Evolutionary conservation across 2,797 vertebrate species (phyloP), one percentile per base, ranked within the genome.

Genomic region (Poecilia gillii): DNA sequence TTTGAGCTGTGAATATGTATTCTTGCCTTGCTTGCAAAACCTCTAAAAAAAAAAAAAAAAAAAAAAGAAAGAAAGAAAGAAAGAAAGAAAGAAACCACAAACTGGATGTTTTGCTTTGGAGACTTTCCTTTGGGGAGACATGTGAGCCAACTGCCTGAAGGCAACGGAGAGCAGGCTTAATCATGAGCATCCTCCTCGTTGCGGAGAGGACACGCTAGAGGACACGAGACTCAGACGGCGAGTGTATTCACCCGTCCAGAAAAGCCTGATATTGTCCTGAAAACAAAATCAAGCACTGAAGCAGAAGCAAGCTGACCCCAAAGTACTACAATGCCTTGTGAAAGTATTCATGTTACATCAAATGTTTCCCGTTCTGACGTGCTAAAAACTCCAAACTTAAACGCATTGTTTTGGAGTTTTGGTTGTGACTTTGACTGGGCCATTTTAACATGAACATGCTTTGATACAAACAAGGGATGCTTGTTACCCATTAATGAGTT

Each of bases 121-220:
- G 82, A 53, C 59, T 88, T 84, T 87, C 75, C 57, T 86, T 75
- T 77, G 71, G 76, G 75, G 73, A 79, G 70, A 74, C 85, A 74
- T 84, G 81, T 79, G 76, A 84, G 76, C 73, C 8, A 81, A 78
- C 71, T 62, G 78, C 88, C 83, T 74, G 71, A 64, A 84, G 84
- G 84, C 75, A 83, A 73, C 81, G 71, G 77, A 80, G 81, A 77
- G 81, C 81, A 89, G 83, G 79, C 86, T 82, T 85, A 84, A 89
- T 90, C 83, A 82, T 45, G 43, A 88, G 79, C 77, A 80, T 90
- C 81, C 80, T 88, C 78, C 78, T 86, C 77, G 47, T 77, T 55
- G 76, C 85, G 51, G 70, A 45, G 81, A 90, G 87, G 84, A 88
- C 87, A 81, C 31, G 39, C 74, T 73, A 64, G 75, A 90, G 88